Evolutionary conservation across 2,888 invertebrate genomes (phyloP).

Genomic region (Pegoplata infirma): DNA sequence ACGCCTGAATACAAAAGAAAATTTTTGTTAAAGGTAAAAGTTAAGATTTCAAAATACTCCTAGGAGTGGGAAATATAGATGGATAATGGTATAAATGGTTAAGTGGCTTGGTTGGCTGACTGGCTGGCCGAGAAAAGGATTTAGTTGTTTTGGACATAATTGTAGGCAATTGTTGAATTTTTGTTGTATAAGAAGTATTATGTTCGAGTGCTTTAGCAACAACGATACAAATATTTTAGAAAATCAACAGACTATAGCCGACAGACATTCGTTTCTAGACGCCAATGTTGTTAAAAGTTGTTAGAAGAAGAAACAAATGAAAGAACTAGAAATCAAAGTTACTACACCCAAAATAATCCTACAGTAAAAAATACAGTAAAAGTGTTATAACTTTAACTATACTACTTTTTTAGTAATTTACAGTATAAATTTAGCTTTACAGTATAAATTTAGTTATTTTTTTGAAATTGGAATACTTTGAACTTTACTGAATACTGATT

Average conservation of each 20-base stretch:
- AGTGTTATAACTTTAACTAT: too few relatives aligned
- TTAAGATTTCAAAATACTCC: conserved; percentile 36
- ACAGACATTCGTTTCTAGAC: conserved; percentile 7
- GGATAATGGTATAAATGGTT: too few relatives aligned
- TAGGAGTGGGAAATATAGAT: conserved; percentile 31
- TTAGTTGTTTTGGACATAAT: conserved; percentile 55
- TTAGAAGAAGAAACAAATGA: too few relatives aligned
- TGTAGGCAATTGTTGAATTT: conserved; percentile 50
- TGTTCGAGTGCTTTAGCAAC: neutral
- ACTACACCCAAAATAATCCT: too few relatives aligned
- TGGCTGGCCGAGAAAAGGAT: conserved; percentile 40
- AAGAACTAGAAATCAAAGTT: too few relatives aligned
- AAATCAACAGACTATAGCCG: conserved; percentile 27
- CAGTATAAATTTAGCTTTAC: too few relatives aligned
- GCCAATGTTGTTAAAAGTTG: neutral
- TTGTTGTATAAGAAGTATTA: neutral
- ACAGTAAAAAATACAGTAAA: too few relatives aligned
- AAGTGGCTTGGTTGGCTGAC: neutral
- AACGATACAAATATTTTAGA: neutral
- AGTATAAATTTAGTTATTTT: too few relatives aligned
- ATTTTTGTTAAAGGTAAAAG: conserved; percentile 53
- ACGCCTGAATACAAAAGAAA: conserved; percentile 38
- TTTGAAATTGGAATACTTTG: too few relatives aligned
- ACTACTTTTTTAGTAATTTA: too few relatives aligned
- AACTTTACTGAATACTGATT: too few relatives aligned